A percentile compares a stretch with the other conserved stretches of the same genome.
phyloP scores from a whole-genome alignment of 2,888 invertebrate genomes.

The Notodonta dromedarius region DNA sequence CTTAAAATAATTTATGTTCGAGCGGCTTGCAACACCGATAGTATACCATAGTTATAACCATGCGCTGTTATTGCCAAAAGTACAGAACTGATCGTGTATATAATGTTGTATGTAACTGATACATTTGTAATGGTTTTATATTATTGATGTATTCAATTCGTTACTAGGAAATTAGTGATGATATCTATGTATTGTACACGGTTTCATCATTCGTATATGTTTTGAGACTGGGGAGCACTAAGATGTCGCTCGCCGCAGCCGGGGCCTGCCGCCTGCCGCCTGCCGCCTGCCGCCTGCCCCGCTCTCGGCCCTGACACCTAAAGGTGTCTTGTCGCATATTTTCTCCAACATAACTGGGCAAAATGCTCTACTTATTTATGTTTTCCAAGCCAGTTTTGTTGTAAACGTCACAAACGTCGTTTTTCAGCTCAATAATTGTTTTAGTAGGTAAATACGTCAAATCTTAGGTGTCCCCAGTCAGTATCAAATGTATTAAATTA shows the following conservation, averaged over 20 bases:
- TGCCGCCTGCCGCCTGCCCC: too few species aligned
- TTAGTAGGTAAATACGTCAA: too few species aligned
- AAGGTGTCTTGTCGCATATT: too few species aligned
- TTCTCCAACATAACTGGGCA: too few species aligned
- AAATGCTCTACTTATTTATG: too few species aligned
- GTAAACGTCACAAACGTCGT: too few species aligned
- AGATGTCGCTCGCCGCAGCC: too few species aligned
- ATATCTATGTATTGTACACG: neutral
- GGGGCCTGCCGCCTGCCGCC: too few species aligned
- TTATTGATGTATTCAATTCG: slow-evolving; percentile 14
- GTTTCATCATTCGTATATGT: neutral
- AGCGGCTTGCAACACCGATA: slow-evolving; percentile 69
- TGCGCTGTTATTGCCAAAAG: slow-evolving; percentile 38
- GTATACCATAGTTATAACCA: neutral
- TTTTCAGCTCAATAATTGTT: too few species aligned
- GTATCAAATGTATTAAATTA: neutral
- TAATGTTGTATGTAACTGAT: slow-evolving; percentile 31
- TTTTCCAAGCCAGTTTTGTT: too few species aligned
- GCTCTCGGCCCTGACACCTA: too few species aligned
- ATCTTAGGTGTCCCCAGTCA: neutral
- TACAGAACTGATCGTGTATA: slow-evolving; percentile 51
- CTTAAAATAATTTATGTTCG: too few species aligned
- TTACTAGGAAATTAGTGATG: slow-evolving; percentile 1
- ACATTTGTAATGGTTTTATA: slow-evolving; percentile 31
- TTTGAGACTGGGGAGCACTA: neutral